phyloP scores from a whole-genome alignment of 1,140 invertebrate species.

The Steinernema khuongi region DNA sequence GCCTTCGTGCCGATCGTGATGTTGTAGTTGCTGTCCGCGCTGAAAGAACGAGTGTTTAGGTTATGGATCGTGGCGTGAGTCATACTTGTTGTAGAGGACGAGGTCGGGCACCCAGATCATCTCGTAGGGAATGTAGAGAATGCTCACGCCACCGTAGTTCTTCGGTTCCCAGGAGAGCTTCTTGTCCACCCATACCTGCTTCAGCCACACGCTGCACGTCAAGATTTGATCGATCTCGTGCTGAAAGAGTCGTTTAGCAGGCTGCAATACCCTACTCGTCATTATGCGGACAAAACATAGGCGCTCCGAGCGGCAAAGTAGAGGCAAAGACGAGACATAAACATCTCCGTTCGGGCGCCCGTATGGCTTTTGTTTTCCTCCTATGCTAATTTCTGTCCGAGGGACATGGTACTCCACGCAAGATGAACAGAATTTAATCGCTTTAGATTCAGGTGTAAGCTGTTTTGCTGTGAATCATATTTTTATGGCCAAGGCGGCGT shows the following conservation, averaged over 20 bases:
- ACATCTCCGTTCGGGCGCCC: not conserved
- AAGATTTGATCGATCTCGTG: conserved; percentile 92
- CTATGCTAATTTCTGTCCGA: too few relatives aligned
- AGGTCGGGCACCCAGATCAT: conserved; percentile 84
- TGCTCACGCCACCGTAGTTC: conserved; percentile 44
- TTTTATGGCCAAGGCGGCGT: too few relatives aligned
- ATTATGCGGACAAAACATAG: too few relatives aligned
- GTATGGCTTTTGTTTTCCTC: too few relatives aligned
- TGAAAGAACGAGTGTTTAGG: not conserved
- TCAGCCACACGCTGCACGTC: conserved; percentile 88
- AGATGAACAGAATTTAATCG: too few relatives aligned
- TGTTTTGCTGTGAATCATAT: too few relatives aligned
- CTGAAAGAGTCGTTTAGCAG: too few relatives aligned
- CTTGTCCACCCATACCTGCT: conserved; percentile 65
- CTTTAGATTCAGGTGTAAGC: too few relatives aligned
- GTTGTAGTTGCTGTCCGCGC: conserved; percentile 64
- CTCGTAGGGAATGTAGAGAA: conserved; percentile 46
- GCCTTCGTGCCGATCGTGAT: conserved; percentile 64
- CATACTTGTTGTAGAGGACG: conserved; percentile 33
- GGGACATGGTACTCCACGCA: too few relatives aligned
- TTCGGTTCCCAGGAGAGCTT: conserved; percentile 24
- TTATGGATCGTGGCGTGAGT: not conserved
- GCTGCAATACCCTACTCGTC: too few relatives aligned
- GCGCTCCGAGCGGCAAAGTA: too few relatives aligned
- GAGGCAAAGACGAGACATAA: too few relatives aligned